Evolutionary conservation across 64 coral and sea anemone genomes (phyloP).

Genomic region (Porites lutea): DNA sequence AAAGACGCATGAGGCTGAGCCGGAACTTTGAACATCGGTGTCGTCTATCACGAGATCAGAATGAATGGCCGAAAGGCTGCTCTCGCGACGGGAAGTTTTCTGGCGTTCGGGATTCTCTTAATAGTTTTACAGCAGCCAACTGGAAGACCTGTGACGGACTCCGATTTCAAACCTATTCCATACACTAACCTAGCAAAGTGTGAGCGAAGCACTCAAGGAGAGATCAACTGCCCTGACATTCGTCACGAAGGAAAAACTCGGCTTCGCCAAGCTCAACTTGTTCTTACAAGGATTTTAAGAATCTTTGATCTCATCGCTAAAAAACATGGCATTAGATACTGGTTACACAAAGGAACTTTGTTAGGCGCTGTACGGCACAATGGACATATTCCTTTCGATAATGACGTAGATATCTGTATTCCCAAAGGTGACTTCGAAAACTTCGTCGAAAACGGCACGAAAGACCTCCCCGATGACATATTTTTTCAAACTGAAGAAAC

Average conservation of each 20-base stretch:
- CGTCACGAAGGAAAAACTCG: slow-evolving; percentile 16
- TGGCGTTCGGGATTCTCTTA: too few relatives aligned
- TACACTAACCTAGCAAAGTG: not conserved
- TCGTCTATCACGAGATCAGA: too few relatives aligned
- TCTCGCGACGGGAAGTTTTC: too few relatives aligned
- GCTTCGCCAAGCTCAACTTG: slow-evolving; percentile 45
- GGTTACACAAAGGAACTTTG: slow-evolving; percentile 42
- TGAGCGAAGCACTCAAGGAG: not conserved
- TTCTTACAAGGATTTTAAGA: slow-evolving; percentile 48
- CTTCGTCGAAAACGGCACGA: slow-evolving; percentile 5
- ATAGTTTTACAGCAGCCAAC: too few relatives aligned
- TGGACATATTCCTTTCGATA: slow-evolving; percentile 62
- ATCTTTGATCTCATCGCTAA: slow-evolving; percentile 52
- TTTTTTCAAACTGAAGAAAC: slow-evolving; percentile 56
- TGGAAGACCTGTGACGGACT: too few relatives aligned
- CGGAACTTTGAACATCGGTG: too few relatives aligned
- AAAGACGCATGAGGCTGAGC: too few relatives aligned
- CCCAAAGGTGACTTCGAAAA: slow-evolving; percentile 38
- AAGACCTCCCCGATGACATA: slow-evolving; percentile 38
- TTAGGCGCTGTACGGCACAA: slow-evolving; percentile 52
- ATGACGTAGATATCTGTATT: slow-evolving; percentile 43
- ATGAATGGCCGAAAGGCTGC: too few relatives aligned
- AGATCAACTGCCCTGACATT: slow-evolving; percentile 54
- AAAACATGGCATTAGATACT: slow-evolving; percentile 48
- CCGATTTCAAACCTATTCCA: not conserved